Evolutionary conservation across 2,113 vertebrate genomes (phyloP).

Genomic region (Tenebrosternarchus preto): DNA sequence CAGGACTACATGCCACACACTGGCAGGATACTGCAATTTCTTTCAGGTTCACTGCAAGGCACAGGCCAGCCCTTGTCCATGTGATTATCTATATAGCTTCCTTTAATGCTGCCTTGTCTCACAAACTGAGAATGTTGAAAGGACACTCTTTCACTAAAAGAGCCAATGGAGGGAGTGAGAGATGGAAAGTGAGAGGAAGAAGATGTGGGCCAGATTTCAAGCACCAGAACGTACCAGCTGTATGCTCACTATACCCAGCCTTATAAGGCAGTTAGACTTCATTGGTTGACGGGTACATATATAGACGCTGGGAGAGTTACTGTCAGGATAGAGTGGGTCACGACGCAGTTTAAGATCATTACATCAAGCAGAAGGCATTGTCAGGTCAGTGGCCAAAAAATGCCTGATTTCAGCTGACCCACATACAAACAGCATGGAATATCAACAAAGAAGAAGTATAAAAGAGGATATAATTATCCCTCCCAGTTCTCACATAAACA

Average conservation of each 20-base stretch:
- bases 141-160: conserved; percentile 5
- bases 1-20: not conserved
- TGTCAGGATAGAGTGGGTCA: conserved; percentile 58
- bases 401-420: conserved; percentile 60
- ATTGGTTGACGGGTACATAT: conserved; percentile 60
- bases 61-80: not conserved
- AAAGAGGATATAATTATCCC: not conserved
- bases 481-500: not conserved
- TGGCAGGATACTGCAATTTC: conserved; percentile 1
- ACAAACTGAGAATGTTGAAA: conserved; percentile 5
- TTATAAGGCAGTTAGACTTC: conserved; percentile 59
- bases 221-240: conserved; percentile 46
- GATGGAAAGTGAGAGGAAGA: conserved; percentile 44
- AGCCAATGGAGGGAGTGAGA: conserved; percentile 39
- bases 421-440: conserved; percentile 59
- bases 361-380: conserved; percentile 55
- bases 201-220: conserved; percentile 47
- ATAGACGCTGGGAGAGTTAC: conserved; percentile 54
- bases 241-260: conserved; percentile 40
- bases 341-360: conserved; percentile 54
- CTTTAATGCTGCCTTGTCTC: not conserved
- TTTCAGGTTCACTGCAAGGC: not conserved
- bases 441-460: conserved; percentile 11
- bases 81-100: conserved; percentile 24
- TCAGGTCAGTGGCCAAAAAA: conserved; percentile 54